phyloP scores from a whole-genome alignment of 2,888 invertebrate species.

The Ferrisia virgata region DNA sequence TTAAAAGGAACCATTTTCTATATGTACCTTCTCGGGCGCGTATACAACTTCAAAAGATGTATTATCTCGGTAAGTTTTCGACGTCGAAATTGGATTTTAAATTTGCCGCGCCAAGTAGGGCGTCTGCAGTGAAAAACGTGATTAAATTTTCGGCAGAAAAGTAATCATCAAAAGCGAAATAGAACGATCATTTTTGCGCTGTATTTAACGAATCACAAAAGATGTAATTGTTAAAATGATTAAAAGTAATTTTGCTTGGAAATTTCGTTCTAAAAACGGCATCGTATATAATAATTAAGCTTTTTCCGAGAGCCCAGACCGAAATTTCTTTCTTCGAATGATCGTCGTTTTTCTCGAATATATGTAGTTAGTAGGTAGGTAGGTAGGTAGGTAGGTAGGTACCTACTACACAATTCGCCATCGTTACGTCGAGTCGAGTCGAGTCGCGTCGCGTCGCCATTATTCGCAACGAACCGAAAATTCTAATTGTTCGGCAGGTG shows the following conservation, averaged over 20 bases:
- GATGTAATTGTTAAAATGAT: conserved; percentile 16
- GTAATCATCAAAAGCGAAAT: conserved; percentile 27
- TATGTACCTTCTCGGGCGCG: neutral
- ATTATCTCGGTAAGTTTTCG: conserved; percentile 42
- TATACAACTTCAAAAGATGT: conserved; percentile 39
- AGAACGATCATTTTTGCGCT: conserved; percentile 18
- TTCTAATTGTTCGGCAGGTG: conserved; percentile 9
- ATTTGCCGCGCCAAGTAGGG: conserved; percentile 7
- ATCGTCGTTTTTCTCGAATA: conserved; percentile 9
- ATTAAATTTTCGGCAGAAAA: conserved; percentile 33
- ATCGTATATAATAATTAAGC: conserved; percentile 16
- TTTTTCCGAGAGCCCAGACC: neutral
- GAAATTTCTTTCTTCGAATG: neutral
- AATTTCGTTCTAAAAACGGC: neutral
- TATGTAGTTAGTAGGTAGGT: too few relatives aligned
- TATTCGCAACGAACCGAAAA: neutral
- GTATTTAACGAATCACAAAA: conserved; percentile 21
- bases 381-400: too few relatives aligned
- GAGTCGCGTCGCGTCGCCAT: neutral
- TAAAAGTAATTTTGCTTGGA: neutral
- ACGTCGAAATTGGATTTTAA: conserved; percentile 38
- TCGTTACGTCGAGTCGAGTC: too few relatives aligned
- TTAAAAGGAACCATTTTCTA: conserved; percentile 27
- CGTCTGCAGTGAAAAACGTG: conserved; percentile 13
- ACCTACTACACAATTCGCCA: neutral